Base-by-base conservation (phyloP, 1,140 invertebrate species). In the Lepidurus couesii region DNA sequence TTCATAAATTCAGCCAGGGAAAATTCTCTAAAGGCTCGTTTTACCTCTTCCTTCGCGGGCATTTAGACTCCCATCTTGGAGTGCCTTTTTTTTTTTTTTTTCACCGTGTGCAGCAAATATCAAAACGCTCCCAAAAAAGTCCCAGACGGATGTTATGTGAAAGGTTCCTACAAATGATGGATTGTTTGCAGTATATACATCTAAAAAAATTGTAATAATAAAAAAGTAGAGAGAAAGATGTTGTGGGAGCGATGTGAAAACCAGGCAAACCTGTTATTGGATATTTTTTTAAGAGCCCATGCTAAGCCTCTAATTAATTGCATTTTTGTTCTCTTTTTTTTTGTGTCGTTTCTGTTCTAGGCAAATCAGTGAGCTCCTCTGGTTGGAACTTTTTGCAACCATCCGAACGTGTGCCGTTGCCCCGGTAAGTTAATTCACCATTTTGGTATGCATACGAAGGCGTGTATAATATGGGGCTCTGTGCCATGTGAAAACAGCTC, bases 381-480 rank as follows among this genome's bases (percentile, higher is more conserved):
- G 53, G 53, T 21, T 65, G 53, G 53, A 65, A 65, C 53, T 65
- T 65, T 65, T 21, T 65, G 53, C 53, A 65, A 7, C 53, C 53
- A 65, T 65, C 53, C 53, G 53, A 65, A 65, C 53, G 53, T 65
- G 53, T 65, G 3, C 53, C 53, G 53, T 65, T 65, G 53, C 53
- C 53, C 3, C 53, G 53, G 53, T 65, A 65, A 65, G 53, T 65
- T 65, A 65, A 65, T 65, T 65, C 53, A 65, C n/a, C 53, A 7
- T 21, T 21, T 65, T 7, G 53, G 16, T 65, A 65, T 65, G 53
- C 53, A 65, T 65, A 7, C 53, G 53, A 65, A 9, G 53, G 53
- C 53, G 53, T 65, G 16, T 65, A 65, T 65, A 65, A 65, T 65
- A 21, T 65, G 21, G 53, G 21, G 1, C 53, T 65, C 53, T 34